Conservation (phyloP, 2,888 invertebrate genomes). For the Rugalucina vietnamica region DNA sequence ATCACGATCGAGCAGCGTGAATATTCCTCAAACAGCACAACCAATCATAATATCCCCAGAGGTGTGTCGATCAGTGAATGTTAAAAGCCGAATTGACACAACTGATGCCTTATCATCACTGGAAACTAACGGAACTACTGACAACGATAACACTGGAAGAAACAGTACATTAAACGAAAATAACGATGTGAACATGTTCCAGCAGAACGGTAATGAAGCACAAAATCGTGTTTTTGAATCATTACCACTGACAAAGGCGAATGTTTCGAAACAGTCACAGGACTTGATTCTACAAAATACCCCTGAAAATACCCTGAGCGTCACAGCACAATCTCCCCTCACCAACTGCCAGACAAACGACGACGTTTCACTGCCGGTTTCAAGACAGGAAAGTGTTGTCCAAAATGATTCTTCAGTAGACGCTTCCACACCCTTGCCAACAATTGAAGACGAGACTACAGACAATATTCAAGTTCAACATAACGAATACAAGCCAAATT, state of each 20-base stretch:
- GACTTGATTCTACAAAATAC: constrained; percentile 37
- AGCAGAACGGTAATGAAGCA: background rate
- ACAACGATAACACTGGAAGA: background rate
- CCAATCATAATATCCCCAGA: constrained; percentile 48
- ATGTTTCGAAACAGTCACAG: constrained; percentile 37
- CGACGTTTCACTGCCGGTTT: background rate
- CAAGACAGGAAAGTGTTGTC: background rate
- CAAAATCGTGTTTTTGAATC: constrained; percentile 25
- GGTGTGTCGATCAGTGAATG: constrained; percentile 25
- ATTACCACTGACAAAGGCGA: constrained; percentile 18
- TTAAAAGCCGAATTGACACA: constrained; percentile 34
- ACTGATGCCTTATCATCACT: background rate
- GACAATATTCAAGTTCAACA: too few species aligned
- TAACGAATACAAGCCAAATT: too few species aligned
- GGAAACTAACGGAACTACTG: too few species aligned
- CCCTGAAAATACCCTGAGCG: constrained; percentile 4
- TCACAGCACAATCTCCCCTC: background rate
- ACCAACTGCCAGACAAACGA: background rate
- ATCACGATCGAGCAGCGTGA: background rate
- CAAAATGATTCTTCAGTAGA: background rate
- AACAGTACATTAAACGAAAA: background rate
- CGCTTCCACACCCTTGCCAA: background rate
- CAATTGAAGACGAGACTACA: background rate
- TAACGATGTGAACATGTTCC: background rate
- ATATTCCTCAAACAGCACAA: constrained; percentile 31